Evolutionary conservation across 2,797 vertebrate genomes (phyloP).

Genomic region (Euthynnus affinis): DNA sequence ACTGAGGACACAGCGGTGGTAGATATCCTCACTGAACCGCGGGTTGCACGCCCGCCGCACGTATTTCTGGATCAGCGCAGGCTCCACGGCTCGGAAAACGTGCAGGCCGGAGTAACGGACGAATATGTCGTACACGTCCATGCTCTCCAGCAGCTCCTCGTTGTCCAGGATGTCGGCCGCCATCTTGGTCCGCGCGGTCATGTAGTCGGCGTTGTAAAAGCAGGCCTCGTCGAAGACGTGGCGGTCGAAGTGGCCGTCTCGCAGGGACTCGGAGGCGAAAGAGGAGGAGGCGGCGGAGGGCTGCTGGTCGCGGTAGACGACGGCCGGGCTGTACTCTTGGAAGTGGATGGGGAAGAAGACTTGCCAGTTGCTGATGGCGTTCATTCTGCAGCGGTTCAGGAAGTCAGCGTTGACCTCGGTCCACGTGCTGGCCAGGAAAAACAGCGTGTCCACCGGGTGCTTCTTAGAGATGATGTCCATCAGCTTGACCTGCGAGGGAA

Average conservation of each 20-base stretch:
- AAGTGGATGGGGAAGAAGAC: constrained; percentile 98
- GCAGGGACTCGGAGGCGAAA: constrained; percentile 85
- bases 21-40: constrained; percentile 94
- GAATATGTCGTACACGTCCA: constrained; percentile 96
- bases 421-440: constrained; percentile 94
- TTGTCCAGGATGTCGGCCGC: constrained; percentile 91
- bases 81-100: constrained; percentile 97
- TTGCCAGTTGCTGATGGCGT: constrained; percentile 97
- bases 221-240: constrained; percentile 96
- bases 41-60: constrained; percentile 91
- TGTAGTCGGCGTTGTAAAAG: constrained; percentile 98
- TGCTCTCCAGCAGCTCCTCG: constrained; percentile 94
- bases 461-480: constrained; percentile 99
- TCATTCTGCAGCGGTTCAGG: constrained; percentile 97
- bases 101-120: constrained; percentile 95
- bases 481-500: constrained; percentile 95
- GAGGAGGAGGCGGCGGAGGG: constrained; percentile 87
- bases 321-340: constrained; percentile 93
- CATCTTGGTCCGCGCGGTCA: constrained; percentile 93
- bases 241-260: constrained; percentile 94
- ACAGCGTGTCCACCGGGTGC: constrained; percentile 96
- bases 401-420: constrained; percentile 94
- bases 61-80: constrained; percentile 94
- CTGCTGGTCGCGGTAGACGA: constrained; percentile 89
- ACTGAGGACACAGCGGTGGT: constrained; percentile 96